These are phyloP conservation scores for Daboia siamensis DNA, from an alignment of 2,113 vertebrate species.

Conservation along the genomic window DNA sequence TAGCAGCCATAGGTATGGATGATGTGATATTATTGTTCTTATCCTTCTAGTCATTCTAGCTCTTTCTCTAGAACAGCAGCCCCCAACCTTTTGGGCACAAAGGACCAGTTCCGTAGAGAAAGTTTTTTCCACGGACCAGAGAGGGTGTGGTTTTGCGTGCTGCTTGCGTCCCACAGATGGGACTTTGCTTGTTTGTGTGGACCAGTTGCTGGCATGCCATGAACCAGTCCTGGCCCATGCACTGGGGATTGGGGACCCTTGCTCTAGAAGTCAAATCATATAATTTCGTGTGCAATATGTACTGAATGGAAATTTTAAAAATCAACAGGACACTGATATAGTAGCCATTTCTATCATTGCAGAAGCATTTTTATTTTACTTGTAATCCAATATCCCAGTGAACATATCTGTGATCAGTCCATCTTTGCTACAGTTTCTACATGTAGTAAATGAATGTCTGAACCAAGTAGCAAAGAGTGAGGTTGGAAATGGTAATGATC, in stretches of 20 bases:
- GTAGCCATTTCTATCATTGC: background rate
- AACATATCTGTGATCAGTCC: background rate
- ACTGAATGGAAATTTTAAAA: background rate
- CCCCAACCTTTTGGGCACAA: no score
- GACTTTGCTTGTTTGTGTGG: no score
- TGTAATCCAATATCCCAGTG: background rate
- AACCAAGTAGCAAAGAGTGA: background rate
- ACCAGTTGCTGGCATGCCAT: no score
- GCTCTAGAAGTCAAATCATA: background rate
- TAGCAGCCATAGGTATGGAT: background rate
- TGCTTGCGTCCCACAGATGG: no score
- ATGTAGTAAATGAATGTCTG: background rate
- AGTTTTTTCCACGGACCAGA: no score
- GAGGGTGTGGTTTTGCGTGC: no score
- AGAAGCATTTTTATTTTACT: background rate
- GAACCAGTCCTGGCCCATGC: no score
- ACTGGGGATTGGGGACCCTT: no score
- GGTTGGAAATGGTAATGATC: background rate
- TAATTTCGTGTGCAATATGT: background rate
- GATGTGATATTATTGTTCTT: background rate
- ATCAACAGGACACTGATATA: background rate
- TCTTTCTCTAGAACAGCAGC: background rate
- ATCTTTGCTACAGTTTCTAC: background rate
- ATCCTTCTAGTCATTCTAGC: background rate
- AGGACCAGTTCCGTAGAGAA: no score